Evolutionary conservation across 2,113 vertebrate species (phyloP).

Genomic region (Podarcis raffonei): DNA sequence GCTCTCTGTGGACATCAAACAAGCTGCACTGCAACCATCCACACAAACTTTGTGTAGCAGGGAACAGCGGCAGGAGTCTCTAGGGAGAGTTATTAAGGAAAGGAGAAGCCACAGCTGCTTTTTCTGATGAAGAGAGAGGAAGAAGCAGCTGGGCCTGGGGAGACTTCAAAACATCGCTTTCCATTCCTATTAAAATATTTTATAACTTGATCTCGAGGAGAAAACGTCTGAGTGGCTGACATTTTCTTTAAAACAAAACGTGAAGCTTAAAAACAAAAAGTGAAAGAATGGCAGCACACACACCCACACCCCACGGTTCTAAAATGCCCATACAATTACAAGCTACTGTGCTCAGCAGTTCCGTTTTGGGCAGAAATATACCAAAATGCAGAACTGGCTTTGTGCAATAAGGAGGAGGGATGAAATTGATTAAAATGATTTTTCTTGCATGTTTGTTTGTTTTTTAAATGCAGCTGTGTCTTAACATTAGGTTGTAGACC

Average conservation of each 20-base stretch:
- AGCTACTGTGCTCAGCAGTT: background rate
- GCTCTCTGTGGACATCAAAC: background rate
- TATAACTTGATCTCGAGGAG: background rate
- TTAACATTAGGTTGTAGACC: background rate
- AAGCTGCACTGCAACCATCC: background rate
- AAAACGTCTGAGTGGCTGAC: background rate
- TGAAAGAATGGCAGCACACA: background rate
- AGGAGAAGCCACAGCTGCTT: background rate
- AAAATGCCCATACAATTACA: no score
- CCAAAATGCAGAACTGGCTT: background rate
- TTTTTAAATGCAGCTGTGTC: background rate
- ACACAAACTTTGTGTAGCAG: background rate
- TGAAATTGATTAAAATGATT: background rate
- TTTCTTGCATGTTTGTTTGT: background rate
- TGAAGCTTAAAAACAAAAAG: background rate
- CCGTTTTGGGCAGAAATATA: background rate
- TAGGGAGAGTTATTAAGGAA: background rate
- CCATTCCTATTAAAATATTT: background rate
- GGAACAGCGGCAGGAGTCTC: background rate
- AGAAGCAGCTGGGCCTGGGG: background rate
- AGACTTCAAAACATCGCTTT: background rate
- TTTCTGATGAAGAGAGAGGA: background rate
- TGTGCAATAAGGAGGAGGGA: background rate
- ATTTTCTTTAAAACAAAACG: background rate
- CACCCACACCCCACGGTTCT: no score